Base-by-base conservation (phyloP, 2,888 invertebrate species). In the Eupithecia vulgata region DNA sequence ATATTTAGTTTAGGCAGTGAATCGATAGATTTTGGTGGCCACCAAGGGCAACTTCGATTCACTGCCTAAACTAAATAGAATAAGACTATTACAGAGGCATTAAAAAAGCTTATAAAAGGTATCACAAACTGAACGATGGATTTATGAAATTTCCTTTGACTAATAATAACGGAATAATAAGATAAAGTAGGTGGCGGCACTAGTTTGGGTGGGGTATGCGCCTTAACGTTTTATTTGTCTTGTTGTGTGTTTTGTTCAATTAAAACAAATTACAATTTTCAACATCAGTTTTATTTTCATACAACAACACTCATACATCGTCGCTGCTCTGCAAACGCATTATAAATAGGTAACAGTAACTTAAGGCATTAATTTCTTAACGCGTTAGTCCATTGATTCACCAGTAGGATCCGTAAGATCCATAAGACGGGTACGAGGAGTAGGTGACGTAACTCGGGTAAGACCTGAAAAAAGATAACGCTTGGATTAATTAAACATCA, bases 381-480 rank as follows among this genome's bases (percentile, higher is more conserved):
- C 62, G 67, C 62, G 52, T 69, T 59, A 64, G 61, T 70, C 34
- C 45, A 21, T 68, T 66, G 84, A 72, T 83, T 65, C 78, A 85
- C 85, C 85, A 86, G n/a, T 13, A 25, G 25, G 57, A 57, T 25
- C 57, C 57, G 57, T 57, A 57, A 1, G 57, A 12, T 21, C 2
- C 52, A 59, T 77, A 79, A 35, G 78, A 71, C 37, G 80, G 80
- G 70, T 82, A 78, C 75, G 83, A 82, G 6, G 79, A 78, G 74
- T 82, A 82, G 6, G 78, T 76, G 0, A 81, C 79, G 76, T 83
- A 83, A 0, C 67, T 34, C 3, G 75, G 64, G 78, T 84, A 84
- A 17, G 77, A 77, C 57, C 85, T 85, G 82, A 85, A 52, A 85
- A 69, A 80, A 81, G 71, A 61, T 15, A n/a, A 62, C 15, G 17